Evolutionary conservation across 2,888 invertebrate genomes (phyloP), one percentile per base, ranked within the genome.

Genomic region (Cataglyphis altisquamis): DNA sequence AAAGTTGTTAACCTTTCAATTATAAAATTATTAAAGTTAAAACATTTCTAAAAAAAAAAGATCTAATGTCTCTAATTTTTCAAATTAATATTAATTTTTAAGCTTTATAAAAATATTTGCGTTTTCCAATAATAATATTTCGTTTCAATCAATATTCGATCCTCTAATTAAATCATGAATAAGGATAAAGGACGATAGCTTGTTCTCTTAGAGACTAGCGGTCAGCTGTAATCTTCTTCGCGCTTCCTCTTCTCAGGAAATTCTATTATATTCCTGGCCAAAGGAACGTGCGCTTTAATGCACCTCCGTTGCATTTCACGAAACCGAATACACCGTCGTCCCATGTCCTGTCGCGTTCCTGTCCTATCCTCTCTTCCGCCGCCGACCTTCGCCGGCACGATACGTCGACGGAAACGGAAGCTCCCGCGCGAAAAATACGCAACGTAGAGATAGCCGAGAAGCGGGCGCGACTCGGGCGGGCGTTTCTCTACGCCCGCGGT

Each of bases 281-380:
- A 80, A 72, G 67, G 66, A 80, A 64, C 41, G 72, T 60, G 72
- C 45, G 41, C 78, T 80, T 67, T 80, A 80, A 80, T 72, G 78
- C 60, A 72, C 45, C 78, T 57, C 57, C 78, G 78, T 78, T 70
- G 78, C 78, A 78, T 78, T 78, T 78, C 78, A 32, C 78, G 78
- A 78, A 78, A 70, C 78, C 78, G 78, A 78, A 70, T 78, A 78
- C 70, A 68, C 32, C 77, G 32, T 29, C 41, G 78, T 32, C n/a
- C 55, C n/a, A n/a, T 66, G 66, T 67, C 36, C 66, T 12, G 63
- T 75, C 48, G 25, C 18, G 29, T 77, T 57, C 41, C 57, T 3
- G 41, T 57, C 41, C n/a, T 25, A n/a, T 67, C n/a, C 57, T 41
- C 78, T 70, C 45, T 68, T 57, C 41, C 25, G n/a, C 39, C 18